These are phyloP conservation scores for Aromia moschata DNA, from an alignment of 2,888 invertebrate species.

Conservation along the genomic window DNA sequence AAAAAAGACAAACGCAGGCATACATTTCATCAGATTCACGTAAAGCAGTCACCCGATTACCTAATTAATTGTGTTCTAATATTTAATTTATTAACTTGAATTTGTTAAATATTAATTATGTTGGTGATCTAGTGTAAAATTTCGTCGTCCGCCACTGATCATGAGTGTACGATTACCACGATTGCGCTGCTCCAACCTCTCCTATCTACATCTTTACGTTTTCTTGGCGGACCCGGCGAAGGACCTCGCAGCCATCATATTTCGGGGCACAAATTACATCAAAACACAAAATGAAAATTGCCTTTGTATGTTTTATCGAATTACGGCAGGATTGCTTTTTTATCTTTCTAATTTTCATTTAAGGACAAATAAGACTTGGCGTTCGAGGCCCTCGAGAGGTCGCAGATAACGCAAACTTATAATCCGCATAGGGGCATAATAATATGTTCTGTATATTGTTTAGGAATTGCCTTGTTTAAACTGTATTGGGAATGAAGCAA, in stretches of 20 bases:
- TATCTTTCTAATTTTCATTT: slow-evolving; percentile 30
- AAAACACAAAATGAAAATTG: slow-evolving; percentile 34
- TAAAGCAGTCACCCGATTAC: too few species aligned
- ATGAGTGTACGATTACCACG: too few species aligned
- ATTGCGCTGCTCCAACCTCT: slow-evolving; percentile 40
- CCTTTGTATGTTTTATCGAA: slow-evolving; percentile 34
- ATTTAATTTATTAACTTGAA: too few species aligned
- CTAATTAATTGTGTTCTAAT: too few species aligned
- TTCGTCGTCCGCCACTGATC: too few species aligned
- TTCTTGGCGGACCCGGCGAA: slow-evolving; percentile 15
- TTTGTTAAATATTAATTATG: too few species aligned
- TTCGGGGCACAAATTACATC: slow-evolving; percentile 31
- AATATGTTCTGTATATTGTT: neutral
- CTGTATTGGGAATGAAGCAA: neutral
- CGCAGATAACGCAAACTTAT: slow-evolving; percentile 3
- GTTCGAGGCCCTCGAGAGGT: neutral
- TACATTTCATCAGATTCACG: too few species aligned
- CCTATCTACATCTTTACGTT: slow-evolving; percentile 41
- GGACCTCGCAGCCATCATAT: slow-evolving; percentile 28
- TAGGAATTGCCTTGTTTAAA: neutral
- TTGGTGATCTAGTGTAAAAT: too few species aligned
- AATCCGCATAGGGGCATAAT: neutral
- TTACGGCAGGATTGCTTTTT: slow-evolving; percentile 31
- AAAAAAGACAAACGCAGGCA: too few species aligned
- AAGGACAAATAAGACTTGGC: slow-evolving; percentile 16